phyloP scores from a whole-genome alignment of 2,797 vertebrate genomes.

The Myotis myotis region DNA sequence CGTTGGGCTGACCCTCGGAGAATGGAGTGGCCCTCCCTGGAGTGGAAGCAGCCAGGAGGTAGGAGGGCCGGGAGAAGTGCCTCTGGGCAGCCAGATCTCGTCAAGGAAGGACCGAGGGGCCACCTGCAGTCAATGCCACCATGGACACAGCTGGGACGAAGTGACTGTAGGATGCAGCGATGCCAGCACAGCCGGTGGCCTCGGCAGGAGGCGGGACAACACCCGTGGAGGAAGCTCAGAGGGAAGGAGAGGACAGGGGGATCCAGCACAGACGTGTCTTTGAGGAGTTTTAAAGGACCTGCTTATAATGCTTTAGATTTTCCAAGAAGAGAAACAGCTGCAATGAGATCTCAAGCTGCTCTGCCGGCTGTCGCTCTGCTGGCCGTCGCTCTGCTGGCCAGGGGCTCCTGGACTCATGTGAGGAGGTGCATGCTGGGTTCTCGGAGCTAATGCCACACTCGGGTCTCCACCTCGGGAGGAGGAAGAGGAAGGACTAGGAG shows the following conservation, averaged over 20 bases:
- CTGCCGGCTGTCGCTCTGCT: no score
- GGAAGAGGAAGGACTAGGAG: not conserved
- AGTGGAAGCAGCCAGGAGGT: not conserved
- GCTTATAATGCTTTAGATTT: not conserved
- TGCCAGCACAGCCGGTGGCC: not conserved
- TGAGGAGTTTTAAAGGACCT: not conserved
- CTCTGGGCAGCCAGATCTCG: not conserved
- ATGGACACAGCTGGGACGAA: not conserved
- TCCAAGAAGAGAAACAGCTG: not conserved
- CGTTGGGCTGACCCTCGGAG: not conserved
- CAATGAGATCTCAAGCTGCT: not conserved
- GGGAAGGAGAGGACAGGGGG: not conserved
- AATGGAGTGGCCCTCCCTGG: not conserved
- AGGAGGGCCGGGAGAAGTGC: not conserved
- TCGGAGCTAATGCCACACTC: no score
- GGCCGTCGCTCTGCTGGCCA: no score
- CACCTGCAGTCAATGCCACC: not conserved
- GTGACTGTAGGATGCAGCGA: no score
- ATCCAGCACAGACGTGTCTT: not conserved
- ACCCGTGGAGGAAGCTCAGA: not conserved
- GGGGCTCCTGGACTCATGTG: not conserved
- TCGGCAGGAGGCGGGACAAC: not conserved
- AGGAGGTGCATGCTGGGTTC: not conserved
- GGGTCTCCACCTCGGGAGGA: not conserved
- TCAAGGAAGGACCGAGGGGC: not conserved